Base-by-base conservation (phyloP, 2,888 invertebrate species). In the Ypsolopha scabrella region DNA sequence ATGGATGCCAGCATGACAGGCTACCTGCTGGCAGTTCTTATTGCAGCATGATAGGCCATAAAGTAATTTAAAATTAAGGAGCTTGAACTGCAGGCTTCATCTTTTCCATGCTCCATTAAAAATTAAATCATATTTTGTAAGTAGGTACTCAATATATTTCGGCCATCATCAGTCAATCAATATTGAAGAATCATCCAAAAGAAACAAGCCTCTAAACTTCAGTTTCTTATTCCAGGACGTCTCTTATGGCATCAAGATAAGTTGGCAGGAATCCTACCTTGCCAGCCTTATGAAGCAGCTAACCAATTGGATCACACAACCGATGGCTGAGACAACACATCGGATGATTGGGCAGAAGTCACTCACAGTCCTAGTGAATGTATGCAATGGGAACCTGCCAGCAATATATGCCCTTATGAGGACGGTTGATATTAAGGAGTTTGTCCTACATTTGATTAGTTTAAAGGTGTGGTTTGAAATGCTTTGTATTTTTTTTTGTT, bases 181-280 rank as follows among this genome's bases (percentile, higher is more conserved):
- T n/a, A n/a, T n/a, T n/a, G n/a, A n/a, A n/a, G n/a, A n/a, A n/a
- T n/a, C n/a, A n/a, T n/a, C n/a, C n/a, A n/a, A n/a, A n/a, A n/a
- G 24, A 24, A 24, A 24, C 24, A 24, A 24, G 24, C 24, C 4
- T 4, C 24, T 24, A 24, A 24, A 48, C 10, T 6, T 35, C 10
- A 35, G 13, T 48, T 48, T 14, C 8, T 10, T 54, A 48, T 78
- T 81, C 39, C 77, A 93, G 88, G 93, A 93, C 64, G 82, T 94
- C 53, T 92, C 94, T 0, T 93, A 93, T 60, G 94, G 94, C 35
- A 92, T 94, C 13, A 91, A 90, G 67, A 92, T 94, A 34, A 90
- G 89, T 7, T 94, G 94, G 93, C 93, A 93, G 68, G 93, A 94
- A 63, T 92, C 93, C 0, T 92, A 94, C 68, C 78, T 94, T 43